phyloP scores from a whole-genome alignment of 2,888 invertebrate genomes.

The Pyrochroa serraticornis region DNA sequence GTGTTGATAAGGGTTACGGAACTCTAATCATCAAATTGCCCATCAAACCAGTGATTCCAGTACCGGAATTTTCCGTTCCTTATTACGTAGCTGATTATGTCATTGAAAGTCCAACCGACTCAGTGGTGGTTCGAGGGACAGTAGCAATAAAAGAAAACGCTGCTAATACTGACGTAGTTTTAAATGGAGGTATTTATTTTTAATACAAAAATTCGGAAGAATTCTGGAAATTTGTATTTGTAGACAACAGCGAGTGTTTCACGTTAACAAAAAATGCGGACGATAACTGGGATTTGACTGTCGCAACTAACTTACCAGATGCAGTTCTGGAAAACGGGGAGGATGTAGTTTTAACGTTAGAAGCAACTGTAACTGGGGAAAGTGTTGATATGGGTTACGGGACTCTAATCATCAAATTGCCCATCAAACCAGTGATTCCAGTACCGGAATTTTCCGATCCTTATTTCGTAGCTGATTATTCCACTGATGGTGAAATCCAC shows the following conservation, averaged over 20 bases:
- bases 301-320: constrained; percentile 43
- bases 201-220: background rate
- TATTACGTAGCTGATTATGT: constrained; percentile 10
- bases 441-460: background rate
- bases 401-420: background rate
- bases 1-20: constrained; percentile 26
- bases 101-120: background rate
- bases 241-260: background rate
- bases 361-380: constrained; percentile 40
- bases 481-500: background rate
- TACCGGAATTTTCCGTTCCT: constrained; percentile 9
- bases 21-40: background rate
- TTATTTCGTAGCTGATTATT: constrained; percentile 10
- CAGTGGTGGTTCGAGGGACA: constrained; percentile 17
- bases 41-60: background rate
- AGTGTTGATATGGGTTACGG: constrained; percentile 31
- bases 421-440: background rate
- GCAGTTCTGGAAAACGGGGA: constrained; percentile 50
- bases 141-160: constrained; percentile 17
- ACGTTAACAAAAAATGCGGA: background rate
- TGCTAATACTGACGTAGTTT: background rate
- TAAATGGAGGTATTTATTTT: background rate
- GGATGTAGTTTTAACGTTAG: constrained; percentile 51
- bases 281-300: constrained; percentile 3
- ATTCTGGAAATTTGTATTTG: too few relatives aligned